phyloP scores from a whole-genome alignment of 2,888 invertebrate species.

The Sminthurides aquaticus region DNA sequence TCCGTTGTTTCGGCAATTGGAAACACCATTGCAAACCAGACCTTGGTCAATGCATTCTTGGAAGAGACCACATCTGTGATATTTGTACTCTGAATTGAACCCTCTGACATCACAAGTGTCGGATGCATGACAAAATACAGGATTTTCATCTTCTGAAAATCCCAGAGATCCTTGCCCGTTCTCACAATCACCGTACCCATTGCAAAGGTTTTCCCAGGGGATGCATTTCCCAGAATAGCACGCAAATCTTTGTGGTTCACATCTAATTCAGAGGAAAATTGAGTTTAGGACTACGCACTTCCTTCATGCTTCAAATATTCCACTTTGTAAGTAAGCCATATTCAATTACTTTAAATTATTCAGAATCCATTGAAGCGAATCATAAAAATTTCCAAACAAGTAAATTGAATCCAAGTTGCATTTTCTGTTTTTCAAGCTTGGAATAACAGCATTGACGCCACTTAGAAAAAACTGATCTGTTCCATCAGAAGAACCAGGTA shows the following conservation, averaged over 20 bases:
- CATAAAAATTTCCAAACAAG: constrained; percentile 6
- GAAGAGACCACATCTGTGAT: neutral
- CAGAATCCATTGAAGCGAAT: constrained; percentile 3
- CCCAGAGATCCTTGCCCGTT: too few relatives aligned
- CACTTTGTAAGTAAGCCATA: too few relatives aligned
- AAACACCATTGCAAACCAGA: neutral
- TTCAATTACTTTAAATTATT: neutral
- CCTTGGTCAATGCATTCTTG: neutral
- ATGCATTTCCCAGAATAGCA: constrained; percentile 10
- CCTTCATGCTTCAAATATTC: too few relatives aligned
- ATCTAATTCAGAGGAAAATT: too few relatives aligned
- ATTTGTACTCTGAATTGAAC: neutral
- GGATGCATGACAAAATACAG: neutral
- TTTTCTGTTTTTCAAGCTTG: constrained; percentile 1
- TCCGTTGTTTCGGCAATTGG: neutral
- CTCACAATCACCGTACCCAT: neutral
- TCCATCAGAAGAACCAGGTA: neutral
- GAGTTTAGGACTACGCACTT: too few relatives aligned
- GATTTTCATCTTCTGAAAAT: constrained; percentile 1
- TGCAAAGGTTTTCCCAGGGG: neutral
- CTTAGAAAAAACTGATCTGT: neutral
- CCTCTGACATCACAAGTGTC: neutral
- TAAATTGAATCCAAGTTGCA: neutral
- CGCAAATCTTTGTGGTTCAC: neutral
- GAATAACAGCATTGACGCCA: neutral